Evolutionary conservation across 2,888 invertebrate genomes (phyloP).

Genomic region (Drosophila differens): DNA sequence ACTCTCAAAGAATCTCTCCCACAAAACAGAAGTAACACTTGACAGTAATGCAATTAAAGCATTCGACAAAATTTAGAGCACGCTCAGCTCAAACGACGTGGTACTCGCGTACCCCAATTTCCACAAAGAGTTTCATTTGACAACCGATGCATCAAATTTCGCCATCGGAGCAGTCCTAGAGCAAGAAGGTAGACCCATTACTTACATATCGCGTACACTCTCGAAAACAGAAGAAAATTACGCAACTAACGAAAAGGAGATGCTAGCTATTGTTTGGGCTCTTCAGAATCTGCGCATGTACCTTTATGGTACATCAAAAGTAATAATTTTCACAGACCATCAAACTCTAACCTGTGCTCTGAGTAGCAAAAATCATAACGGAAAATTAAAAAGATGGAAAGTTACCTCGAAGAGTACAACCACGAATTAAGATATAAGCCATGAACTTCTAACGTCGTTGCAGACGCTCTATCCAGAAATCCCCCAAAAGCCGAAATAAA

Average conservation of each 20-base stretch:
- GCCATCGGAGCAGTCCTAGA: slow-evolving; percentile 9
- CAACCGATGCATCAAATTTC: slow-evolving; percentile 11
- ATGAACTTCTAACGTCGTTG: slow-evolving; percentile 67
- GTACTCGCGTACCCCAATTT: no score
- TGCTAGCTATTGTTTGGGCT: neutral
- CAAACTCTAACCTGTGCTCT: no score
- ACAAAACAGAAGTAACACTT: neutral
- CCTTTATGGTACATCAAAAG: no score
- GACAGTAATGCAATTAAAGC: neutral
- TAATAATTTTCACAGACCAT: no score
- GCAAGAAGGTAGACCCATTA: slow-evolving; percentile 9
- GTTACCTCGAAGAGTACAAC: slow-evolving; percentile 24
- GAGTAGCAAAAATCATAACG: no score
- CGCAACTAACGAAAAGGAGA: neutral
- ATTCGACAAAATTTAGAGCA: slow-evolving; percentile 25
- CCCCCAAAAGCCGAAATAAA: slow-evolving; percentile 15
- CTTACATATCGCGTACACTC: neutral
- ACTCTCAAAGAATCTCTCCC: slow-evolving; percentile 20
- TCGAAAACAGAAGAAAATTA: no score
- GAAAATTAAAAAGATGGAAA: slow-evolving; percentile 45
- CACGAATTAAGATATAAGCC: slow-evolving; percentile 80
- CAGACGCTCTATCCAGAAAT: slow-evolving; percentile 45
- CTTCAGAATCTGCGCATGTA: neutral
- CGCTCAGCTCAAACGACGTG: slow-evolving; percentile 7
- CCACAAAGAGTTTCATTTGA: no score